Evolutionary conservation across 2,113 vertebrate species (phyloP).

Genomic region (Chaetodon auriga): DNA sequence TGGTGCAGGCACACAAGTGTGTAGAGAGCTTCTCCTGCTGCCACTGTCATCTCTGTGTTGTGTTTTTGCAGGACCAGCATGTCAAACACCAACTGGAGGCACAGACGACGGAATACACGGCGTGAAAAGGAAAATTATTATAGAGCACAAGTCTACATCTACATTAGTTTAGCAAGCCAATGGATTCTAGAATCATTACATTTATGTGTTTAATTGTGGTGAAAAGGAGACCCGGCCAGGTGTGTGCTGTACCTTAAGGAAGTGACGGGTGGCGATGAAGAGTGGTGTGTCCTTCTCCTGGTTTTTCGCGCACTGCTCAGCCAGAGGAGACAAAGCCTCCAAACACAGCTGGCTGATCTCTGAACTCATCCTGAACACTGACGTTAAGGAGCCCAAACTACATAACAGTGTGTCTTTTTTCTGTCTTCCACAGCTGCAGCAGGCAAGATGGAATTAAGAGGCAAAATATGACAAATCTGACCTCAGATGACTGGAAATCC

Average conservation of each 20-base stretch:
- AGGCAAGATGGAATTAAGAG: background rate
- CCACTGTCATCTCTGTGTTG: conserved; percentile 97
- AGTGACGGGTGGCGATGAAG: conserved; percentile 96
- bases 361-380: conserved; percentile 92
- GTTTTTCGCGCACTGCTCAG: conserved; percentile 97
- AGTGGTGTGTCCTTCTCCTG: conserved; percentile 96
- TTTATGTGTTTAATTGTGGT: background rate
- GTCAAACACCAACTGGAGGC: conserved; percentile 96
- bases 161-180: background rate
- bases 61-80: conserved; percentile 99
- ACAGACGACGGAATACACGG: rapidly evolving
- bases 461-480: background rate
- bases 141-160: background rate
- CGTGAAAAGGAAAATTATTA: background rate
- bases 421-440: background rate
- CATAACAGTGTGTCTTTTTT: background rate
- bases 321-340: conserved; percentile 95
- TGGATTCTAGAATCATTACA: background rate
- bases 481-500: background rate
- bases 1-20: conserved; percentile 94
- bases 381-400: conserved; percentile 69
- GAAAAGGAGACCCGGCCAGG: background rate
- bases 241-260: conserved; percentile 89
- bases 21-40: conserved; percentile 98
- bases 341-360: conserved; percentile 98